Conservation (phyloP, 2,113 vertebrate genomes). For the Stictonetta naevosa region DNA sequence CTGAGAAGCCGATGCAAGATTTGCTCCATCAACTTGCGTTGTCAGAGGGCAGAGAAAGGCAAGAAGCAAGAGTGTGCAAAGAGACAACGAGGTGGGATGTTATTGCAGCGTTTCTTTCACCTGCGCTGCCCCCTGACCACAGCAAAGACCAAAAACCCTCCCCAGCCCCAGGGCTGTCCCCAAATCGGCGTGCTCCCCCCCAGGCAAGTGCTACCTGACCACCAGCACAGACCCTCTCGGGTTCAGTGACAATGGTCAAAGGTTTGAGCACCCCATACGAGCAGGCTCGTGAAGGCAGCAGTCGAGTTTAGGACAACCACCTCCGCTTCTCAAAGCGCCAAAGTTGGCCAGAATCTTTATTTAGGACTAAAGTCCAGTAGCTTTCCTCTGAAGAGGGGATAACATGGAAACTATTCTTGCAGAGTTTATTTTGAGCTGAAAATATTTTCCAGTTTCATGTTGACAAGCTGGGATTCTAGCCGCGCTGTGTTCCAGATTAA, state of each 20-base stretch:
- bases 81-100: neutral
- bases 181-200: too few species aligned
- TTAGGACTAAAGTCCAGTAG: slow-evolving; percentile 14
- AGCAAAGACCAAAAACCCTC: too few species aligned
- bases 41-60: neutral
- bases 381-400: neutral
- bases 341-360: slow-evolving; percentile 25
- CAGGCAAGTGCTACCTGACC: neutral
- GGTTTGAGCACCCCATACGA: neutral
- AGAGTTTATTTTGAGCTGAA: slow-evolving; percentile 56
- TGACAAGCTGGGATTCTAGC: neutral
- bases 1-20: neutral
- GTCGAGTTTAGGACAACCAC: neutral
- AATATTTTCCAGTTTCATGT: slow-evolving; percentile 51
- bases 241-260: neutral
- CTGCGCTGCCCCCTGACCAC: too few species aligned
- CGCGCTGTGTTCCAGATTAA: neutral
- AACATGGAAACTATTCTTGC: slow-evolving; percentile 54
- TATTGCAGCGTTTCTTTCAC: neutral
- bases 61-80: neutral
- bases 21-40: neutral
- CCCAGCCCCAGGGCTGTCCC: neutral
- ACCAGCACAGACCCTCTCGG: neutral
- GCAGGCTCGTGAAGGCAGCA: neutral
- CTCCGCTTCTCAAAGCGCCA: neutral